Conservation (phyloP, 2,797 vertebrate genomes). For the Valencia hispanica region DNA sequence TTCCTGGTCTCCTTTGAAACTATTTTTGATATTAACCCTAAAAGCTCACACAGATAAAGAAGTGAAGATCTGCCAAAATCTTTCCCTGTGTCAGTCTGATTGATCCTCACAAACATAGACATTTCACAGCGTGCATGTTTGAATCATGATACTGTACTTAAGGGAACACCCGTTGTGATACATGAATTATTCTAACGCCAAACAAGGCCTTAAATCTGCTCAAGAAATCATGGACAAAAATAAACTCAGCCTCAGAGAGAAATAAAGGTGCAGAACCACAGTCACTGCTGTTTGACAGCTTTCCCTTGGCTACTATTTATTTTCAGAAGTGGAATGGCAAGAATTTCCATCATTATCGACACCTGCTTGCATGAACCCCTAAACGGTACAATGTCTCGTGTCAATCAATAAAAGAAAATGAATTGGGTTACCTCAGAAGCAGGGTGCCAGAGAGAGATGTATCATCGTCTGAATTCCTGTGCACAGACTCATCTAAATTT, state of each 20-base stretch:
- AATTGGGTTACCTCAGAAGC: conserved; percentile 60
- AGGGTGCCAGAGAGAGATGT: conserved; percentile 46
- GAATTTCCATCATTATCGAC: conserved; percentile 53
- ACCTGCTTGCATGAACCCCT: conserved; percentile 34
- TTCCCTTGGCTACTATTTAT: conserved; percentile 28
- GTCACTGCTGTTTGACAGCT: conserved; percentile 18
- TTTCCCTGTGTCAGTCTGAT: conserved; percentile 6
- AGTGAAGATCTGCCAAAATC: conserved; percentile 9
- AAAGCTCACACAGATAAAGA: conserved; percentile 14
- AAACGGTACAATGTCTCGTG: conserved; percentile 41
- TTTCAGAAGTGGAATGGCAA: conserved; percentile 38
- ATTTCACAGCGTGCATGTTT: background rate
- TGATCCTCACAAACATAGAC: conserved; percentile 1
- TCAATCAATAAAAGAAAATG: conserved; percentile 71
- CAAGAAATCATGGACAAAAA: conserved; percentile 17
- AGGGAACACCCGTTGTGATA: background rate
- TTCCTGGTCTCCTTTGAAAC: conserved; percentile 3
- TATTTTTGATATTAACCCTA: conserved; percentile 11
- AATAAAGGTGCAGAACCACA: conserved; percentile 11
- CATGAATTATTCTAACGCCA: conserved; percentile 9
- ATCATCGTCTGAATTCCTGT: conserved; percentile 39
- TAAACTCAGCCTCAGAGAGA: conserved; percentile 13
- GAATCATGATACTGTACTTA: conserved; percentile 5
- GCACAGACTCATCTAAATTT: conserved; percentile 42
- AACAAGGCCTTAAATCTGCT: conserved; percentile 4